Conservation (phyloP, 2,888 invertebrate species). For the Pollenia amentaria region DNA sequence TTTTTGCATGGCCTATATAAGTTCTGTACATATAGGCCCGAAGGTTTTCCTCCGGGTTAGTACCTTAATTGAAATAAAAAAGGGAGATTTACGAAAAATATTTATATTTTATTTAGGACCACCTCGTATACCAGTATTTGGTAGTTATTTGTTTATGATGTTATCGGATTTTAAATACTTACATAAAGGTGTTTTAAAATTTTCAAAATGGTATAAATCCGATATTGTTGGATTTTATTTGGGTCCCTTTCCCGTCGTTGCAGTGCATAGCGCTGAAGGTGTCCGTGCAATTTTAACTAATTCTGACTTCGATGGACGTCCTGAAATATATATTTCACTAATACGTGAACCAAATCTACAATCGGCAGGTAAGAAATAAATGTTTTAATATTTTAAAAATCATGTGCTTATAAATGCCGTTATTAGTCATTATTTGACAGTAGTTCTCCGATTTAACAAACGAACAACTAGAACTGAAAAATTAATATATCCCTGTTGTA, state of each 20-base stretch:
- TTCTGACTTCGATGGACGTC: constrained; percentile 88
- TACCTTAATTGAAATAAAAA: constrained; percentile 18
- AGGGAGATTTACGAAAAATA: constrained; percentile 4
- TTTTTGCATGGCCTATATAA: constrained; percentile 83
- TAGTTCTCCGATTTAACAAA: too few relatives aligned
- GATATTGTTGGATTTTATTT: constrained; percentile 87
- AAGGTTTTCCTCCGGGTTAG: constrained; percentile 87
- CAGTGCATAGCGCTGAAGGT: constrained; percentile 86
- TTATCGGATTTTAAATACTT: constrained; percentile 86
- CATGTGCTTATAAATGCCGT: too few relatives aligned
- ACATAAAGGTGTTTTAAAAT: constrained; percentile 85
- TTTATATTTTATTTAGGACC: constrained; percentile 85
- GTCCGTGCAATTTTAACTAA: constrained; percentile 87
- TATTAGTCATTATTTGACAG: too few relatives aligned
- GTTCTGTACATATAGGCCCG: constrained; percentile 84
- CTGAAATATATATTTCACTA: constrained; percentile 85
- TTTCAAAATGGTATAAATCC: constrained; percentile 87
- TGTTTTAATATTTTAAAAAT: neutral
- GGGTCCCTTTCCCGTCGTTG: constrained; percentile 85
- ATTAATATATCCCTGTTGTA: too few relatives aligned
- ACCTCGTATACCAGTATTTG: constrained; percentile 87
- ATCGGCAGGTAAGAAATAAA: constrained; percentile 78
- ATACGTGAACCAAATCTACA: constrained; percentile 85
- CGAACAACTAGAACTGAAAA: too few relatives aligned
- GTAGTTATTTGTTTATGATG: constrained; percentile 87